Percentiles rank a stretch among this genome's conserved stretches.
These are phyloP conservation scores for Taeniopygia guttata DNA, from an alignment of 2,797 vertebrate species.

Conservation along the genomic window DNA sequence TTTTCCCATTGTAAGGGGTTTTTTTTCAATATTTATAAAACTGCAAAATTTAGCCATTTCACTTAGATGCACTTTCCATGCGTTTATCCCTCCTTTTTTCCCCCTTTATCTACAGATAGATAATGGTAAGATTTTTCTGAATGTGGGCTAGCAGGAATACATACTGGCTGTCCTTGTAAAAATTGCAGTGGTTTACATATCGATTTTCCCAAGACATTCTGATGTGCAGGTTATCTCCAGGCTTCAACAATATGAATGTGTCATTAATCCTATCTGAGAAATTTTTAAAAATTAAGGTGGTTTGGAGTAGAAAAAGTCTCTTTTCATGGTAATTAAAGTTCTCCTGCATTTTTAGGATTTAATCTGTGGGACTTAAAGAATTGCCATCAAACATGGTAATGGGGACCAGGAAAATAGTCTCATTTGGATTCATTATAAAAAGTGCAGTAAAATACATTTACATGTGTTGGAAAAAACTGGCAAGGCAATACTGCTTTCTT, in stretches of 20 bases:
- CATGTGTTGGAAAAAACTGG: not conserved
- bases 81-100: not conserved
- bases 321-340: not conserved
- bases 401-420: not conserved
- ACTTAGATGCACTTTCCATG: not conserved
- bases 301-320: not conserved
- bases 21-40: not conserved
- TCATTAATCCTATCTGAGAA: not conserved
- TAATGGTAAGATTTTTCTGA: not conserved
- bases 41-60: not conserved
- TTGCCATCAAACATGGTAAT: not conserved
- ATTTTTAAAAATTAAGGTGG: not conserved
- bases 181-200: not conserved
- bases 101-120: not conserved
- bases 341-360: not conserved
- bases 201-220: not conserved
- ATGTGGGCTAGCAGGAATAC: not conserved
- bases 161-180: not conserved
- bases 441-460: not conserved
- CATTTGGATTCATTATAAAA: not conserved
- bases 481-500: not conserved
- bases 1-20: not conserved
- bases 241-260: accelerated
- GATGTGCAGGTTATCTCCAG: not conserved
- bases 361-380: not conserved